Evolutionary conservation across 2,888 invertebrate genomes (phyloP), one percentile per base, ranked within the genome.

Genomic region (Drosophila melanosoma): DNA sequence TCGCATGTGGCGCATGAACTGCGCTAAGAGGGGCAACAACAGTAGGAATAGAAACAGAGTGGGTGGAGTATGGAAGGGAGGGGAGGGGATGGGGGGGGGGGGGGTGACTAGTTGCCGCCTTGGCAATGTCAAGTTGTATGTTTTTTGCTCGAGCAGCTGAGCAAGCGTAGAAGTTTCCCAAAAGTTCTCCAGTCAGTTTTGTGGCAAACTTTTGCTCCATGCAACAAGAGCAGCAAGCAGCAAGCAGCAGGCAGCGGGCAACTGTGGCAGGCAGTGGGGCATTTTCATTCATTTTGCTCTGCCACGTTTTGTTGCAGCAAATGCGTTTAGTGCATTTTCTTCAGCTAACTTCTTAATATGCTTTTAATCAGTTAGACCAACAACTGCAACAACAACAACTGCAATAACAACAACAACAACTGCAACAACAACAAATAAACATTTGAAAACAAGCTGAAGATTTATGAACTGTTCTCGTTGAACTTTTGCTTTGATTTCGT

Each of bases 271-370:
- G n/a, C 40, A 40, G 40, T 10, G 40, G 29, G 32, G 40, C 40
- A 65, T 65, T 71, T 56, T 65, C 70, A 68, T 65, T 70, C 62
- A 62, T 74, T 78, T 69, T 65, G 64, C 48, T 23, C 29, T 29
- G 29, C 29, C 36, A 51, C 63, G 45, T 52, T 62, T 40, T 36
- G 52, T 60, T 49, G 76, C 72, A 66, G 76, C 33, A 54, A 75
- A 78, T 79, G 78, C 76, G 79, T 76, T 78, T 78, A 78, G 76
- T 76, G 79, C 83, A 76, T 67, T 87, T 69, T 59, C 65, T 63
- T 63, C 76, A 70, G 81, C 71, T 84, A 84, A 84, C 87, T 84
- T 84, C 87, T 87, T 84, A 84, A 84, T 84, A 83, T 74, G 87
- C 81, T 84, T 84, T 84, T 87, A 84, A 84, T 84, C 84, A 84